Evolutionary conservation across 2,797 vertebrate species (phyloP).

Genomic region (Scyliorhinus canicula): DNA sequence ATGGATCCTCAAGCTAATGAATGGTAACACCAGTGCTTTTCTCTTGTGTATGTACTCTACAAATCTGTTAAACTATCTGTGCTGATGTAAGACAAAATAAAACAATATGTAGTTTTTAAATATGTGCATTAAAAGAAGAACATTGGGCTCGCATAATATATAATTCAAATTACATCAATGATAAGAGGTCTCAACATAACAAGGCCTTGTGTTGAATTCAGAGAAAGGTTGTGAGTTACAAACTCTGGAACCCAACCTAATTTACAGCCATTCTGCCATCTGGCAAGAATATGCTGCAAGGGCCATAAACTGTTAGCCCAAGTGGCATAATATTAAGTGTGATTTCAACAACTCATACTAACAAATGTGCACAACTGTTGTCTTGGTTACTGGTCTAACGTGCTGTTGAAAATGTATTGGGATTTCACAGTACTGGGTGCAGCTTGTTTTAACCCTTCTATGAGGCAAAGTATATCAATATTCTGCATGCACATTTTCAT

Average conservation of each 20-base stretch:
- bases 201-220: neutral
- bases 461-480: neutral
- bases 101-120: neutral
- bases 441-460: neutral
- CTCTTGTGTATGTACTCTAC: neutral
- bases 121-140: neutral
- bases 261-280: neutral
- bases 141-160: neutral
- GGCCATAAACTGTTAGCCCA: neutral
- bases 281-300: neutral
- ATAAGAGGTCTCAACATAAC: neutral
- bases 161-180: neutral
- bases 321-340: neutral
- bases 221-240: neutral
- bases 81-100: neutral
- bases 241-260: neutral
- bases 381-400: neutral
- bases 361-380: neutral
- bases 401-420: neutral
- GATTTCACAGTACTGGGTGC: neutral
- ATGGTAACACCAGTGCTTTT: neutral
- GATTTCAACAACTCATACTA: neutral
- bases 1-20: neutral
- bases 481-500: neutral
- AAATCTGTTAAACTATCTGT: neutral